These are phyloP conservation scores for Xenentodon cancila DNA, from an alignment of 2,797 vertebrate genomes.

Conservation along the genomic window DNA sequence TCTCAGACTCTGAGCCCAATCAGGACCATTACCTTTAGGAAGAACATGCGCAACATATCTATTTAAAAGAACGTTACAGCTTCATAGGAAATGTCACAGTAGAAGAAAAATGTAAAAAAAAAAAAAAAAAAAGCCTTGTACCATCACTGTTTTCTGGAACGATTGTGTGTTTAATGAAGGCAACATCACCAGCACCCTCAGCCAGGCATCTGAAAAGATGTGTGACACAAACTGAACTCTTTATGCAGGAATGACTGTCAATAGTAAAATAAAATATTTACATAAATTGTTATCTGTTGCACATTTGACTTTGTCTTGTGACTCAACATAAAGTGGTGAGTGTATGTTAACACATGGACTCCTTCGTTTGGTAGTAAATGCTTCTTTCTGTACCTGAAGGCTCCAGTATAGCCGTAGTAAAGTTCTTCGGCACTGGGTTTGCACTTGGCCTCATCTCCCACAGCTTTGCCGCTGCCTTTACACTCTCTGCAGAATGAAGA, in stretches of 20 bases:
- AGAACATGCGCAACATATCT: background rate
- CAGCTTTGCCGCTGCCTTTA: slow-evolving; percentile 50
- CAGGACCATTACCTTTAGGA: slow-evolving; percentile 44
- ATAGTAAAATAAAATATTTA: background rate
- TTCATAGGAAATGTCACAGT: background rate
- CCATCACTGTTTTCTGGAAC: slow-evolving; percentile 71
- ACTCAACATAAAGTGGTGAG: no score
- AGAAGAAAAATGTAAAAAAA: background rate
- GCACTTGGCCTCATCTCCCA: slow-evolving; percentile 69
- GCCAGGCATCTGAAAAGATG: slow-evolving; percentile 76
- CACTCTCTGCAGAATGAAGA: slow-evolving; percentile 76
- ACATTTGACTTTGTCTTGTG: no score
- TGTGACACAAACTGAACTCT: background rate
- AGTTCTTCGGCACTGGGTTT: slow-evolving; percentile 64
- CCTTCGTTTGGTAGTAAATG: no score
- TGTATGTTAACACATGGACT: no score
- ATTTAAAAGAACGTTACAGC: background rate
- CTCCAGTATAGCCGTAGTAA: slow-evolving; percentile 81
- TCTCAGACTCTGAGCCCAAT: slow-evolving; percentile 55
- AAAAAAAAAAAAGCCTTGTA: slow-evolving; percentile 51
- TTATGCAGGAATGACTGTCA: background rate
- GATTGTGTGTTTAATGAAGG: slow-evolving; percentile 80
- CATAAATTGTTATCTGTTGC: no score
- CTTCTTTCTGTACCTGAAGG: slow-evolving; percentile 76
- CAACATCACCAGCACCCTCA: slow-evolving; percentile 77